phyloP scores from a whole-genome alignment of 2,797 vertebrate genomes.

The Holocentrus rufus region DNA sequence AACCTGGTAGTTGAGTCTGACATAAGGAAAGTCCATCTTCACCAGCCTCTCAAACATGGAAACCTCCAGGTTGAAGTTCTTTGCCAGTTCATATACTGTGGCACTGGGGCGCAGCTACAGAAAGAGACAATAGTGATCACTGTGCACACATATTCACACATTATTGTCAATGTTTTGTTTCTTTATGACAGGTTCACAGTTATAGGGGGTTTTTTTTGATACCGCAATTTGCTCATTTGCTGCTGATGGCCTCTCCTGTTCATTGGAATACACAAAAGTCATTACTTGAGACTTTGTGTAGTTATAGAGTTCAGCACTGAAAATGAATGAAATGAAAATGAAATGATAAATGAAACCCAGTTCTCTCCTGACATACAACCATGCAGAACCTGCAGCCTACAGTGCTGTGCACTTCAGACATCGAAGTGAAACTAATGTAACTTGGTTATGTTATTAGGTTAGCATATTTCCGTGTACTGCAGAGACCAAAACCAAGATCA shows the following conservation, averaged over 20 bases:
- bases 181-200: no score
- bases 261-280: no score
- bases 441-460: not conserved
- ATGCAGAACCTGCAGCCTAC: no score
- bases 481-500: not conserved
- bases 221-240: not conserved
- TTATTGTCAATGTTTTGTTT: not conserved
- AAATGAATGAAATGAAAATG: no score
- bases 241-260: not conserved
- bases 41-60: slow-evolving; percentile 97
- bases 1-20: slow-evolving; percentile 94
- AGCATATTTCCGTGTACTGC: slow-evolving; percentile 15
- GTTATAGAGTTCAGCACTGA: no score
- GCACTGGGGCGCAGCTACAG: slow-evolving; percentile 90
- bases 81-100: slow-evolving; percentile 93
- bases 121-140: slow-evolving; percentile 47
- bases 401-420: no score
- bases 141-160: not conserved
- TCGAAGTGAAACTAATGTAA: not conserved
- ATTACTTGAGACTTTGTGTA: no score
- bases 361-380: no score
- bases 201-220: no score
- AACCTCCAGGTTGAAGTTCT: slow-evolving; percentile 92
- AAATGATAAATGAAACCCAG: no score
- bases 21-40: slow-evolving; percentile 86